Evolutionary conservation across 2,113 vertebrate species (phyloP), one percentile per base, ranked within the genome.

Genomic region (Helogale parvula): DNA sequence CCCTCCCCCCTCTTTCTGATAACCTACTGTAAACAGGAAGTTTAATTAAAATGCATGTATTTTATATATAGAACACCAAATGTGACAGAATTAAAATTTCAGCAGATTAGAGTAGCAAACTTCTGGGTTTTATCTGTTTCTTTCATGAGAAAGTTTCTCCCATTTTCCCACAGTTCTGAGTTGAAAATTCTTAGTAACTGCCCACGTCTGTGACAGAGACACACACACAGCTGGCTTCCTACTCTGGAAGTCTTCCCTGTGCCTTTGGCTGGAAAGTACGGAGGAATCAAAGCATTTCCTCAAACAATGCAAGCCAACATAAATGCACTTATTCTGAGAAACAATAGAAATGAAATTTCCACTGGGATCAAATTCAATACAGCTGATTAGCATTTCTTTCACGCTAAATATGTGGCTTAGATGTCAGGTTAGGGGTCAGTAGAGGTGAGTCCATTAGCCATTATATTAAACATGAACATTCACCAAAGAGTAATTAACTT

Each of bases 261-360:
- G 33, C 54, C 69, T 82, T 79, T 91, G 96, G 38, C 77, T 88
- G 81, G 72, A 41, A 97, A 98, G 76, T 38, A 94, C 1, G 29
- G 52, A 90, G 38, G 65, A 92, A 83, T 65, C 50, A 92, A 98
- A 88, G 50, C 35, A 66, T 93, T 97, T 97, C 86, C 93, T 93
- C 54, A 33, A 97, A 97, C 81, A 94, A 63, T 29, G 65, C 86
- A 92, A 97, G 81, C 93, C 52, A 85, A 98, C 88, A 87, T 77
- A 97, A 98, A 72, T 66, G 89, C 81, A 50, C 72, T 95, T 94
- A 80, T 97, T 97, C 90, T 85, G 96, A 96, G 45, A 95, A 97
- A 94, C 79, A 98, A 98, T 66, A 23, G 96, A 96, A 81, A 97
- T 92, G 41, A 97, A 95, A 82, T 89, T 96, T 93, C 96, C 33